Evolutionary conservation across 2,888 invertebrate genomes (phyloP).

Genomic region (Pseudolycoriella hygida): DNA sequence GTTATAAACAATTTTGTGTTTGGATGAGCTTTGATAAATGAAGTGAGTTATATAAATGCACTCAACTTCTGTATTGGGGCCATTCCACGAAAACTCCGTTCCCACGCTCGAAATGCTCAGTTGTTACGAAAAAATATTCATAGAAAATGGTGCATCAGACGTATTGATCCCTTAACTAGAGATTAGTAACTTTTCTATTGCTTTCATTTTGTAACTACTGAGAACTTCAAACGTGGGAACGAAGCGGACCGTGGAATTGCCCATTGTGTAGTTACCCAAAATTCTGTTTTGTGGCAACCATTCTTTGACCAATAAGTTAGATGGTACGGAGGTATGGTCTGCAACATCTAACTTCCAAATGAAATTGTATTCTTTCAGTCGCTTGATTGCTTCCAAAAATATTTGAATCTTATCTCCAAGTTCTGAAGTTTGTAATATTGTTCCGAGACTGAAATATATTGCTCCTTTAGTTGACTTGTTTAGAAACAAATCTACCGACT

Average conservation of each 20-base stretch:
- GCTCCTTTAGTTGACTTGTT: constrained; percentile 4
- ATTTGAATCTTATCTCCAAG: constrained; percentile 1
- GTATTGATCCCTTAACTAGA: too few relatives aligned
- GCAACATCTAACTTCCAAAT: constrained; percentile 7
- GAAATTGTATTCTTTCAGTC: constrained; percentile 4
- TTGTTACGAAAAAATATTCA: too few relatives aligned
- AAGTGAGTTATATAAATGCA: too few relatives aligned
- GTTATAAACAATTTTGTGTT: constrained; percentile 6
- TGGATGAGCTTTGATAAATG: constrained; percentile 5
- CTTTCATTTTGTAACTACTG: too few relatives aligned
- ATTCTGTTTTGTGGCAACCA: constrained; percentile 9
- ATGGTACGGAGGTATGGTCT: constrained; percentile 4
- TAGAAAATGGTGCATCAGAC: too few relatives aligned
- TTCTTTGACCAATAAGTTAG: constrained; percentile 7
- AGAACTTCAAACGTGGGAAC: too few relatives aligned
- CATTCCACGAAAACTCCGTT: too few relatives aligned
- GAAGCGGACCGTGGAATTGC: too few relatives aligned
- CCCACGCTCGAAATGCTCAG: too few relatives aligned
- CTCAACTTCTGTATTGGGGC: too few relatives aligned
- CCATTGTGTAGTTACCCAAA: too few relatives aligned
- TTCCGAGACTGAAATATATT: constrained; percentile 7
- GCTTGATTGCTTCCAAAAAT: constrained; percentile 3
- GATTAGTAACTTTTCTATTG: too few relatives aligned
- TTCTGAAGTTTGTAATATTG: constrained; percentile 2
- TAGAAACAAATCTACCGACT: background rate